Percentiles rank a stretch among this genome's conserved stretches.
Conservation (phyloP, 2,888 invertebrate species). For the Argyresthia albistria region DNA sequence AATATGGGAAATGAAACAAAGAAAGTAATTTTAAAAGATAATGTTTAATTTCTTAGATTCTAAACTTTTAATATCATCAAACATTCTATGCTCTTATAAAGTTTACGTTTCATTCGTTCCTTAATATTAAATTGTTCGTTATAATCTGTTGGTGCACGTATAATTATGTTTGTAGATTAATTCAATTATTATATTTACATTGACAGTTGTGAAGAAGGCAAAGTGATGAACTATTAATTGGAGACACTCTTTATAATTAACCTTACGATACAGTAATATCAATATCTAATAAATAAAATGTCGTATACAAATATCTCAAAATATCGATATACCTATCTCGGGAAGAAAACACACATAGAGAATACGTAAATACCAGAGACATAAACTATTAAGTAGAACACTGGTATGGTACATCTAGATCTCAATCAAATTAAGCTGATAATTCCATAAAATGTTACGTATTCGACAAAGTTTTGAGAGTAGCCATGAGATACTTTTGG, state of each 20-base stretch:
- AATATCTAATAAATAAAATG: no score
- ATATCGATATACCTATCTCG: neutral
- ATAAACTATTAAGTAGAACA: no score
- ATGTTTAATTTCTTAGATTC: neutral
- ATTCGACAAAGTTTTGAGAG: no score
- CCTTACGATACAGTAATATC: no score
- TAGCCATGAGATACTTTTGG: no score
- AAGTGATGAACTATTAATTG: neutral
- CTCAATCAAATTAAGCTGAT: no score
- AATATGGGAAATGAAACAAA: no score
- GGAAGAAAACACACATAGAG: no score
- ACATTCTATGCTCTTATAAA: neutral
- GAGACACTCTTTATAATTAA: neutral
- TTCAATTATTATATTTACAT: neutral
- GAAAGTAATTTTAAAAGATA: neutral
- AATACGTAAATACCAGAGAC: no score
- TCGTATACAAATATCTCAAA: conserved; percentile 3
- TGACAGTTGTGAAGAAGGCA: neutral
- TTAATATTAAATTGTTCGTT: neutral
- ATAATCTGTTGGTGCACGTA: no score
- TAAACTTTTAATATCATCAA: neutral
- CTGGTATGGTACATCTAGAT: no score
- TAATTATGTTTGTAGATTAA: neutral
- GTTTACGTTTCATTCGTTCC: neutral
- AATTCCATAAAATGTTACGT: no score